These are phyloP conservation scores for Synanthedon tipuliformis DNA, from an alignment of 2,888 invertebrate genomes.

Conservation along the genomic window DNA sequence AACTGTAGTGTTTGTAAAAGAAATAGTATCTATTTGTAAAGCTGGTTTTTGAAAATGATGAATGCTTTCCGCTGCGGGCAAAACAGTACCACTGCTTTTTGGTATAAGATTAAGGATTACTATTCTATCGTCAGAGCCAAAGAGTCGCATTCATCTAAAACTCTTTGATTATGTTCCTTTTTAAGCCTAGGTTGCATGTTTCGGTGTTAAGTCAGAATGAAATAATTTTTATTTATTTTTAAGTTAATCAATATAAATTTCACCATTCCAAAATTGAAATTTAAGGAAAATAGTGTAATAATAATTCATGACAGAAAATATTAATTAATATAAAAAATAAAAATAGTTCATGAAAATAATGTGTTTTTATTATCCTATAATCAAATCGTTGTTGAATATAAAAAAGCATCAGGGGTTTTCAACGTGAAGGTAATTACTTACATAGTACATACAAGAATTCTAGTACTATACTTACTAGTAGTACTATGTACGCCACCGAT, in stretches of 20 bases:
- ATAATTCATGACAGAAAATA: constrained; percentile 54
- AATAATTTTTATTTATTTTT: constrained; percentile 59
- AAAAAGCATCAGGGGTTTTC: too few relatives aligned
- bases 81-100: background rate
- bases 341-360: background rate
- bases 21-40: background rate
- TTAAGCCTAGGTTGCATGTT: constrained; percentile 40
- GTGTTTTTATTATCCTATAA: background rate
- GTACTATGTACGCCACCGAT: too few relatives aligned
- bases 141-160: constrained; percentile 48
- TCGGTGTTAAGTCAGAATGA: constrained; percentile 29
- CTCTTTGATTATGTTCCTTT: constrained; percentile 58
- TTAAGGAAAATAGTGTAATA: constrained; percentile 44
- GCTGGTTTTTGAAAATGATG: constrained; percentile 13
- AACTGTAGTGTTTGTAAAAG: constrained; percentile 8
- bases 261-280: constrained; percentile 68
- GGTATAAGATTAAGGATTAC: constrained; percentile 7
- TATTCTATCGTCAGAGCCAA: constrained; percentile 48
- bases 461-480: too few relatives aligned
- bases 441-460: too few relatives aligned
- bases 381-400: too few relatives aligned
- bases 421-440: too few relatives aligned
- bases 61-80: background rate
- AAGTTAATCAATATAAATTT: constrained; percentile 58
- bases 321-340: constrained; percentile 40